A percentile compares a stretch with the other conserved stretches of the same genome.
These are phyloP conservation scores for Porites divaricata DNA, from an alignment of 92 coral and sea anemone species.

Conservation along the genomic window DNA sequence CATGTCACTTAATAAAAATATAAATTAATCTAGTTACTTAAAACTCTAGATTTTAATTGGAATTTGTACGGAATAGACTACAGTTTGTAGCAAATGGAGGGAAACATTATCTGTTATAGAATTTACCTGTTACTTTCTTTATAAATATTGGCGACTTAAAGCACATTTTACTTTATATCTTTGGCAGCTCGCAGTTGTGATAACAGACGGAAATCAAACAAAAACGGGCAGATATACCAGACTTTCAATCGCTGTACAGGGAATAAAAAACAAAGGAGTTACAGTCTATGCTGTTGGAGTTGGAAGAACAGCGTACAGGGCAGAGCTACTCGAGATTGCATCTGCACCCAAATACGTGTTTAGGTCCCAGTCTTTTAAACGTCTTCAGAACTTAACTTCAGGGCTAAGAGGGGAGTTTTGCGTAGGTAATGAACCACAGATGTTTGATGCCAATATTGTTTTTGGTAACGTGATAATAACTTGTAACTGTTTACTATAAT, in stretches of 20 bases:
- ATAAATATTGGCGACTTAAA: too few relatives aligned
- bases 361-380: conserved; percentile 49
- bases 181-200: conserved; percentile 36
- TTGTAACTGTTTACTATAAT: too few relatives aligned
- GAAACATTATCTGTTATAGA: too few relatives aligned
- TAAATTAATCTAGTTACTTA: too few relatives aligned
- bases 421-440: conserved; percentile 22
- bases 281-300: conserved; percentile 62
- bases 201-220: conserved; percentile 56
- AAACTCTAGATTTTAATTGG: too few relatives aligned
- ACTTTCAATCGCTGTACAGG: conserved; percentile 14
- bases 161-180: not conserved
- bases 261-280: conserved; percentile 16
- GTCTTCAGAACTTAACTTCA: conserved; percentile 26
- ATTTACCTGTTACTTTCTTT: too few relatives aligned
- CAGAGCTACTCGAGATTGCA: conserved; percentile 61
- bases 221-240: conserved; percentile 19
- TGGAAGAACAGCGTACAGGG: conserved; percentile 31
- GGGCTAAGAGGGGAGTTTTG: conserved; percentile 47
- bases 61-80: too few relatives aligned
- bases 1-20: too few relatives aligned
- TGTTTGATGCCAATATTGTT: too few relatives aligned
- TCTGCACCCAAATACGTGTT: conserved; percentile 44
- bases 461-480: too few relatives aligned
- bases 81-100: too few relatives aligned